Percentiles rank a stretch among this genome's conserved stretches.
Conservation (phyloP, 1,140 invertebrate species). For the Parasteatoda tepidariorum region DNA sequence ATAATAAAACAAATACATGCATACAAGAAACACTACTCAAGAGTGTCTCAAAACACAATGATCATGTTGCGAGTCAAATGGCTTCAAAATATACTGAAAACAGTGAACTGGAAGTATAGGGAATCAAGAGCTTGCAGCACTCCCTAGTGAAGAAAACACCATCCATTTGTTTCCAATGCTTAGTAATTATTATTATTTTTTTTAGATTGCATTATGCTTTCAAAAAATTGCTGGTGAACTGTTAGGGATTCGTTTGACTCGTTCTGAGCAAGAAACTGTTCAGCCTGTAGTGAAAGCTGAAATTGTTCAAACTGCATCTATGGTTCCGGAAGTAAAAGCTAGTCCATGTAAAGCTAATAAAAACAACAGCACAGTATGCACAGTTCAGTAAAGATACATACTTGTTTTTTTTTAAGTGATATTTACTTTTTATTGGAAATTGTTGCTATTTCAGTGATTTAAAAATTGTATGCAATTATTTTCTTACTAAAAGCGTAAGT, state of each 20-base stretch:
- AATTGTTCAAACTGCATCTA: slow-evolving; percentile 69
- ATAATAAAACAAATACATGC: too few species aligned
- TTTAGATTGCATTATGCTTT: slow-evolving; percentile 74
- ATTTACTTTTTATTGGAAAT: background rate
- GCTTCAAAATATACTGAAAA: too few species aligned
- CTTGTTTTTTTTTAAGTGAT: background rate
- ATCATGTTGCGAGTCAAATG: too few species aligned
- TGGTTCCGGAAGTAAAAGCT: background rate
- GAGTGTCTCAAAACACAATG: too few species aligned
- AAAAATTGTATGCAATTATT: too few species aligned
- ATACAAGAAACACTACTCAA: too few species aligned
- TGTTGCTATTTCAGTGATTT: slow-evolving; percentile 2
- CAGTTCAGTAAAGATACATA: background rate
- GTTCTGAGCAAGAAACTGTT: slow-evolving; percentile 76
- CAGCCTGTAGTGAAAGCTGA: slow-evolving; percentile 77
- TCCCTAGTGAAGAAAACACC: too few species aligned
- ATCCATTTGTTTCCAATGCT: too few species aligned
- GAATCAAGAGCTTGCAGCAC: too few species aligned
- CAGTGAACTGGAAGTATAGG: too few species aligned
- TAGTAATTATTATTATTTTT: too few species aligned
- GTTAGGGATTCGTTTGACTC: slow-evolving; percentile 75
- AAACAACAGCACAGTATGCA: slow-evolving; percentile 41
- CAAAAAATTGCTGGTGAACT: slow-evolving; percentile 77
- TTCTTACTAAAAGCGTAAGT: too few species aligned
- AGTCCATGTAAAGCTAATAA: slow-evolving; percentile 3